A percentile compares a stretch with the other conserved stretches of the same genome.
phyloP scores from a whole-genome alignment of 2,888 invertebrate genomes.

The Archips xylosteana region DNA sequence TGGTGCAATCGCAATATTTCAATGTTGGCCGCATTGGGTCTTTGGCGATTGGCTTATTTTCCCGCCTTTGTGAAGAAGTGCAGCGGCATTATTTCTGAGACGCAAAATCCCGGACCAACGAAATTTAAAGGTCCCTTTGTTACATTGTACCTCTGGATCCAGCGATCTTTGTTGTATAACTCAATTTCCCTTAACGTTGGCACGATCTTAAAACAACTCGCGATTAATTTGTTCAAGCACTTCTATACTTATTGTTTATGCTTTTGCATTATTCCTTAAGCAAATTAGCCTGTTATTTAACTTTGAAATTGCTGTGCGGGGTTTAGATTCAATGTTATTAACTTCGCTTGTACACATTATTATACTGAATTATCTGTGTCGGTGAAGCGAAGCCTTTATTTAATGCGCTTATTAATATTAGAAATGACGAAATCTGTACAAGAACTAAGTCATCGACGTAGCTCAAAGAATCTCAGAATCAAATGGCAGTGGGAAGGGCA shows the following conservation, averaged over 20 bases:
- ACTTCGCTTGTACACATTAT: background rate
- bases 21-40: slow-evolving; percentile 46
- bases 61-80: background rate
- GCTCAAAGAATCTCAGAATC: too few relatives aligned
- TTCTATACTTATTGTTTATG: slow-evolving; percentile 10
- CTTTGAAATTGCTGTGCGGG: slow-evolving; percentile 11
- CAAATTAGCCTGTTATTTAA: slow-evolving; percentile 24
- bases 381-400: too few relatives aligned
- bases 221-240: slow-evolving; percentile 7
- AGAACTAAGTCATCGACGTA: too few relatives aligned
- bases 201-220: slow-evolving; percentile 7
- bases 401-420: too few relatives aligned
- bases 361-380: too few relatives aligned
- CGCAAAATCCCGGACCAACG: background rate
- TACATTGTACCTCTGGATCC: background rate
- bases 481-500: too few relatives aligned
- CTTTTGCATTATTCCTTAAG: slow-evolving; percentile 11
- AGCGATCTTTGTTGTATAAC: slow-evolving; percentile 21
- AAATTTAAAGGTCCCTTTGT: slow-evolving; percentile 2
- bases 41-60: slow-evolving; percentile 36
- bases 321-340: slow-evolving; percentile 10
- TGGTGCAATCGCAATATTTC: slow-evolving; percentile 60
- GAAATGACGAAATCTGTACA: too few relatives aligned
- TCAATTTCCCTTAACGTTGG: slow-evolving; percentile 6
- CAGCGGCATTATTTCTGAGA: background rate